These are phyloP conservation scores for Ormyrus rosae DNA, from an alignment of 2,888 invertebrate genomes.

Conservation along the genomic window DNA sequence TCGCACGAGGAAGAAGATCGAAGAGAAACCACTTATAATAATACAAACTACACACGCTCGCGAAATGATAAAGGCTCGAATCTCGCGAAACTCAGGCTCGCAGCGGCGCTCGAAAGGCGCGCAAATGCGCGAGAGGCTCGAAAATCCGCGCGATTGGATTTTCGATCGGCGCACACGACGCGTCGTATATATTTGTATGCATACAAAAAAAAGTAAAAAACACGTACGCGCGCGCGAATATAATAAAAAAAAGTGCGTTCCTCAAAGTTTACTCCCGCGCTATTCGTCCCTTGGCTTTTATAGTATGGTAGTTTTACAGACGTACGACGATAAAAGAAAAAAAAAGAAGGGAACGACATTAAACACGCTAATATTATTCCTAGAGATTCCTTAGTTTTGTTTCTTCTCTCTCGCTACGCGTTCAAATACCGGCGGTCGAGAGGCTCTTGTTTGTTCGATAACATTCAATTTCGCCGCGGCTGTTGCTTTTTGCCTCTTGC, in stretches of 20 bases:
- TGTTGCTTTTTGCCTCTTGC: background rate
- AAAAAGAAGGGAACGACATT: conserved; percentile 32
- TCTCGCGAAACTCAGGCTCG: too few species aligned
- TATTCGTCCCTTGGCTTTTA: background rate
- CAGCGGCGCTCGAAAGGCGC: too few species aligned
- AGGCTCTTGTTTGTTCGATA: conserved; percentile 38
- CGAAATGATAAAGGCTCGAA: too few species aligned
- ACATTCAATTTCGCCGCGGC: background rate
- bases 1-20: too few species aligned
- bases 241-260: conserved; percentile 39
- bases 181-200: too few species aligned
- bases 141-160: too few species aligned
- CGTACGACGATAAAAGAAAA: conserved; percentile 29
- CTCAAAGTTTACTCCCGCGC: conserved; percentile 21
- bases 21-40: too few species aligned
- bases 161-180: too few species aligned
- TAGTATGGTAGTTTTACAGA: background rate
- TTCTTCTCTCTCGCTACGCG: background rate
- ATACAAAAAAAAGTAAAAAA: conserved; percentile 34
- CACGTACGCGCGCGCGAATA: background rate
- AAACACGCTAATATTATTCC: conserved; percentile 51
- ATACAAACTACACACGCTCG: too few species aligned
- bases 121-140: too few species aligned
- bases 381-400: conserved; percentile 39
- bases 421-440: conserved; percentile 5